Evolutionary conservation across 2,888 invertebrate species (phyloP), one percentile per base, ranked within the genome.

Genomic region (Heliconius ethilla): DNA sequence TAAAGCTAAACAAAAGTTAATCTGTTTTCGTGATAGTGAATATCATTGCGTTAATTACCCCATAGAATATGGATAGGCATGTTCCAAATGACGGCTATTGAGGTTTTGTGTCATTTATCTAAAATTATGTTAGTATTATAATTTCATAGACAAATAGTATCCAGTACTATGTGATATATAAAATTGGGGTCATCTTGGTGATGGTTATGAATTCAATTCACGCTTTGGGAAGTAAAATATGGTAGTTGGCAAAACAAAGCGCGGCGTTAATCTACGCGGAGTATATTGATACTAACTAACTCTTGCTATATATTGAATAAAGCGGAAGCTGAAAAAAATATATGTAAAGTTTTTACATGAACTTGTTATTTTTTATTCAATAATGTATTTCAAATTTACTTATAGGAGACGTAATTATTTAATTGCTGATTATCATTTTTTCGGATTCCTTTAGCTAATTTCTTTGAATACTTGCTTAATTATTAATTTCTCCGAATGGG

Each of bases 21-120:
- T 74, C 63, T 22, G 10, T 40, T 63, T 63, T 63, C 74, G 74
- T 74, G 74, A 59, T 74, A 40, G 63, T 74, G 74, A 74, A 74
- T 74, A 74, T 63, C 40, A 74, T 63, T 74, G 63, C 10, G 63
- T 63, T 74, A 40, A 74, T 74, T 74, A 74, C 22, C 40, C 37
- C 18, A 63, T 63, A 63, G 27, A 74, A 74, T 40, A 74, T 74
- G 74, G 40, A 40, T 63, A 63, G 63, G 27, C 74, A 63, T 63
- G 74, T 62, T 74, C 40, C 40, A 63, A 62, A 74, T 74, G 9
- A 45, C 22, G 40, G 63, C 27, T 62, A 74, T 62, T 74, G 59
- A n/a, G 33, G 33, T 55, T 55, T n/a, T 13, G 70, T 33, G 33
- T n/a, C 3, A 59, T 55, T 72, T 72, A 55, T 72, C 13, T 22